Base-by-base conservation (phyloP, 2,888 invertebrate species). In the Carterocephalus palaemon region DNA sequence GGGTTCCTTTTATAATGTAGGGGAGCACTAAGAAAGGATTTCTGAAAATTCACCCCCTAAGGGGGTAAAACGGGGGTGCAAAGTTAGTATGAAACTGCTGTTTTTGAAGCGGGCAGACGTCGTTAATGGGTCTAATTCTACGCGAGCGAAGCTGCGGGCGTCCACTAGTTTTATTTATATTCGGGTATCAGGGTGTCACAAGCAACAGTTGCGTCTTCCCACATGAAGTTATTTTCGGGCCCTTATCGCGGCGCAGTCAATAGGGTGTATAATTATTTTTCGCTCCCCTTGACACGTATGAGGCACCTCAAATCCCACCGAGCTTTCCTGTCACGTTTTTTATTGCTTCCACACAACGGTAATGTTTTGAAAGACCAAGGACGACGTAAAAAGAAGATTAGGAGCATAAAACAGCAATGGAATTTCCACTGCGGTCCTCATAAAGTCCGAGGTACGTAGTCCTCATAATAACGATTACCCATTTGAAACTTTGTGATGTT, bases 281-380 rank as follows among this genome's bases (percentile, higher is more conserved):
- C 17, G 22, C 36, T 12, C 12, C 36, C 28, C 22, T 24, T 19
- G 36, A 37, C 29, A 34, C 42, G 28, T 34, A 39, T 39, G 20
- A 39, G 12, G 19, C 28, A 31, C 29, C 19, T 34, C 7, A 17
- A 32, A 28, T 29, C 5, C 28, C 29, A 8, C 2, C 6, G 28
- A 23, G 36, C 15, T 34, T 17, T 43, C 36, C 29, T 22, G 43
- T 45, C 45, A 45, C 45, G 45, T 45, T 37, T 40, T 45, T 45
- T 37, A 37, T 45, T 45, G 20, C 31, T 17, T 13, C 37, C 19
- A 19, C 37, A 45, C 12, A 37, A 45, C 7, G 22, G 9, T 29
- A 19, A 28, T 34, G 20, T 37, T 37, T 31, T 31, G 23, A 13
- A 19, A 37, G 43, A 43, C 36, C 36, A 31, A 37, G 43, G 16